A percentile compares a stretch with the other conserved stretches of the same genome.
Evolutionary conservation across 1,140 invertebrate genomes (phyloP).

Genomic region (Drosophila punjabiensis): DNA sequence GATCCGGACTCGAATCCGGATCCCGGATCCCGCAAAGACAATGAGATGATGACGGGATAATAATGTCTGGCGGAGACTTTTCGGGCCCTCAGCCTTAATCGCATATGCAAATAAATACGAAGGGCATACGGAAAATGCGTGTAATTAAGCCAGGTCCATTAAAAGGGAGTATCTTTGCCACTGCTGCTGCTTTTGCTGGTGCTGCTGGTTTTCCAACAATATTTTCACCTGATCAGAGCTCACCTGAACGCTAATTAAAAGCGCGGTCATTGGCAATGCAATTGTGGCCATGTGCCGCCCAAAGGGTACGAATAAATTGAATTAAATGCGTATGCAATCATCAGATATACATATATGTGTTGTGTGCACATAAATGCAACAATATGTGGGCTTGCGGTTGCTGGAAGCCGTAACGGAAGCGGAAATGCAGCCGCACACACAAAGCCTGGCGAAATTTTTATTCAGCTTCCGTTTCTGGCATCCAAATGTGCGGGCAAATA

Average conservation of each 20-base stretch:
- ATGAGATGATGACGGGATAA: constrained; percentile 33
- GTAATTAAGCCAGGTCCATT: constrained; percentile 60
- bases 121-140: constrained; percentile 7
- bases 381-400: constrained; percentile 43
- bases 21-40: constrained; percentile 3
- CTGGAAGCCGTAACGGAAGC: constrained; percentile 49
- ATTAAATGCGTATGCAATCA: constrained; percentile 76
- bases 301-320: constrained; percentile 61
- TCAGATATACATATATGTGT: constrained; percentile 19
- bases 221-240: constrained; percentile 22
- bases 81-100: constrained; percentile 22
- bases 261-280: constrained; percentile 30
- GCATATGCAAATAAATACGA: constrained; percentile 39
- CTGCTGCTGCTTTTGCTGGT: constrained; percentile 1
- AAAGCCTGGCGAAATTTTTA: constrained; percentile 53
- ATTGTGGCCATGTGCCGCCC: constrained; percentile 51
- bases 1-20: constrained; percentile 15
- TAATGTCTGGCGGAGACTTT: constrained; percentile 33
- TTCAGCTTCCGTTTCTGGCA: constrained; percentile 33
- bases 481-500: constrained; percentile 39
- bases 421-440: constrained; percentile 60
- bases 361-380: constrained; percentile 42
- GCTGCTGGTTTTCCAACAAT: constrained; percentile 7
- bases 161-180: constrained; percentile 20
- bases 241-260: constrained; percentile 52